phyloP scores from a whole-genome alignment of 2,888 invertebrate genomes.

The Terebella lapidaria region DNA sequence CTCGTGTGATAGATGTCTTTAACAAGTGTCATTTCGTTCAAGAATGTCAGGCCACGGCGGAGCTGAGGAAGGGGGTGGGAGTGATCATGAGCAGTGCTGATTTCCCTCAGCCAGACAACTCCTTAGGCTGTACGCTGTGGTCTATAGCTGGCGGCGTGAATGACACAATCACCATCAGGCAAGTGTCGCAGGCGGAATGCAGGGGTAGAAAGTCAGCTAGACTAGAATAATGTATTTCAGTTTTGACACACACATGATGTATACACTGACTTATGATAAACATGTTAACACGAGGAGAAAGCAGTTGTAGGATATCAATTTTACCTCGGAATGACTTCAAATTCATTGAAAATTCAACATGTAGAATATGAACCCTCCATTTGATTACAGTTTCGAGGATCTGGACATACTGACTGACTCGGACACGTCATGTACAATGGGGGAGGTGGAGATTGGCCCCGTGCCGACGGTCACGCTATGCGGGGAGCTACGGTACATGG shows the following conservation, averaged over 20 bases:
- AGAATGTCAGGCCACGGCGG: no score
- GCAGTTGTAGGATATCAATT: no score
- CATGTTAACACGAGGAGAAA: no score
- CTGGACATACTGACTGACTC: not conserved
- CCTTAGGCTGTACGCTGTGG: not conserved
- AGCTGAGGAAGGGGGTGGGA: not conserved
- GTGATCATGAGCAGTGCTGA: not conserved
- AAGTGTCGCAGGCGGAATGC: not conserved
- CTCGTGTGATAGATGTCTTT: no score
- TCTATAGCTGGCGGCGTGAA: not conserved
- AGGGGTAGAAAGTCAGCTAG: not conserved
- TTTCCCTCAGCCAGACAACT: not conserved
- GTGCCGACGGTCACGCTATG: not conserved
- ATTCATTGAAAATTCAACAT: not conserved
- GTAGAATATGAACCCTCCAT: not conserved
- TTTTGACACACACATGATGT: no score
- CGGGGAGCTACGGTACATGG: not conserved
- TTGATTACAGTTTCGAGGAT: not conserved
- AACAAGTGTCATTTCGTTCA: no score
- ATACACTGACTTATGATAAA: no score
- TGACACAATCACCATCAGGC: not conserved
- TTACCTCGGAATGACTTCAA: no score
- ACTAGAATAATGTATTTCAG: no score
- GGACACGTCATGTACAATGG: not conserved
- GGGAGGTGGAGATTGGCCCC: not conserved